A percentile compares a stretch with the other conserved stretches of the same genome.
phyloP scores from a whole-genome alignment of 2,113 vertebrate species.

The Gnathonemus longibarbis region DNA sequence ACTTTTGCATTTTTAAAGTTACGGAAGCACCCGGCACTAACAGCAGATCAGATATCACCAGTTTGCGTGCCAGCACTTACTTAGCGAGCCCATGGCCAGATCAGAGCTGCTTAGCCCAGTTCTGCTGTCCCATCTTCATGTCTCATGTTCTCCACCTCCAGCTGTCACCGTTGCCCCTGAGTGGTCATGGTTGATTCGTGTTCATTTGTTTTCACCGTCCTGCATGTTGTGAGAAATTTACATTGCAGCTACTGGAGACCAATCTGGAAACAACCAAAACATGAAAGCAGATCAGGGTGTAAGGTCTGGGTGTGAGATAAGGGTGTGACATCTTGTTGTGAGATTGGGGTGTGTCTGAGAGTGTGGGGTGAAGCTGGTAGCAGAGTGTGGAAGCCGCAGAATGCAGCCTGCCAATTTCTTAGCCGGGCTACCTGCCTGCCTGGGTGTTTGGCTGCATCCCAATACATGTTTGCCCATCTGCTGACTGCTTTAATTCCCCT shows the following conservation, averaged over 20 bases:
- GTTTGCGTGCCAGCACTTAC: slow-evolving; percentile 82
- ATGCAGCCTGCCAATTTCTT: background rate
- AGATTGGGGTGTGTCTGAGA: background rate
- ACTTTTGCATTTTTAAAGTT: slow-evolving; percentile 88
- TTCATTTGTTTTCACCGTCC: slow-evolving; percentile 61
- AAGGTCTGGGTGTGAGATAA: background rate
- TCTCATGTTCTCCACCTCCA: slow-evolving; percentile 28
- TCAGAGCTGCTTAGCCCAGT: slow-evolving; percentile 55
- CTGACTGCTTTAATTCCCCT: background rate
- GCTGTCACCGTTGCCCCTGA: slow-evolving; percentile 51
- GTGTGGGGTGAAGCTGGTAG: background rate
- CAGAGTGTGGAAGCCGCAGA: background rate
- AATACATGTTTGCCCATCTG: background rate
- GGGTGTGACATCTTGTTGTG: background rate
- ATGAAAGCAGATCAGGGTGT: slow-evolving; percentile 62
- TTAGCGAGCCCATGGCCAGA: slow-evolving; percentile 63
- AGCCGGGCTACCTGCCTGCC: background rate
- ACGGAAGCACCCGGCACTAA: slow-evolving; percentile 77
- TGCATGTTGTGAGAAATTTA: slow-evolving; percentile 68
- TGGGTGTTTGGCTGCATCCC: background rate
- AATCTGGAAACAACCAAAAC: slow-evolving; percentile 65
- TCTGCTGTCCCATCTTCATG: slow-evolving; percentile 48
- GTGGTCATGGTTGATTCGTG: slow-evolving; percentile 67
- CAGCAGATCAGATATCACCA: slow-evolving; percentile 73
- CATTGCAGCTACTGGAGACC: slow-evolving; percentile 71